Percentiles rank a stretch among this genome's conserved stretches.
Evolutionary conservation across 1,140 invertebrate species (phyloP).

Genomic region (Megathymus violae): DNA sequence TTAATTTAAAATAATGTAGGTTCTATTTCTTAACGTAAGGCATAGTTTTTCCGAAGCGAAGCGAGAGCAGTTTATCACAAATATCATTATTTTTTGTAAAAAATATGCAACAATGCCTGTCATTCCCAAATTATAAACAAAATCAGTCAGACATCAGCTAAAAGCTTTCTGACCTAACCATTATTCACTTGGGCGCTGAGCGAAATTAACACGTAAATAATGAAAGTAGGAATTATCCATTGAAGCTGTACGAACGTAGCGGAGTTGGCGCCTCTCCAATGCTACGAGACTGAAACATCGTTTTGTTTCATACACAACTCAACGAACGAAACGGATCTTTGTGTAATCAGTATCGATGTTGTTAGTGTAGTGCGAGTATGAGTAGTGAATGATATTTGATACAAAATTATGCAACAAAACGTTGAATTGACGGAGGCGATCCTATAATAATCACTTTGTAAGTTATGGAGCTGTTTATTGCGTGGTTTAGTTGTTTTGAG

Average conservation of each 20-base stretch:
- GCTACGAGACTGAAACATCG: slow-evolving; percentile 2
- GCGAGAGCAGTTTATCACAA: no score
- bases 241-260: not conserved
- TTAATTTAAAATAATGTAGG: no score
- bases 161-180: slow-evolving; percentile 2
- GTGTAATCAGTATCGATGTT: not conserved
- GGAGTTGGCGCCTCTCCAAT: not conserved
- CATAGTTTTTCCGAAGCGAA: no score
- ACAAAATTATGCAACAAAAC: not conserved
- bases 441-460: no score
- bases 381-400: not conserved
- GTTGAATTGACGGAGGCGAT: no score
- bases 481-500: no score
- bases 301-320: slow-evolving; percentile 2
- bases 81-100: no score
- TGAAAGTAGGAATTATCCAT: slow-evolving; percentile 2
- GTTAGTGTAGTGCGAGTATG: not conserved
- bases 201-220: slow-evolving; percentile 6
- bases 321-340: not conserved
- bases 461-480: no score
- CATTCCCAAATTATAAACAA: no score
- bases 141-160: not conserved
- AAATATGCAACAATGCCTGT: no score
- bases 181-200: not conserved
- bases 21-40: no score